A percentile compares a stretch with the other conserved stretches of the same genome.
Evolutionary conservation across 2,797 vertebrate species (phyloP).

Genomic region (Enteromius radiatus): DNA sequence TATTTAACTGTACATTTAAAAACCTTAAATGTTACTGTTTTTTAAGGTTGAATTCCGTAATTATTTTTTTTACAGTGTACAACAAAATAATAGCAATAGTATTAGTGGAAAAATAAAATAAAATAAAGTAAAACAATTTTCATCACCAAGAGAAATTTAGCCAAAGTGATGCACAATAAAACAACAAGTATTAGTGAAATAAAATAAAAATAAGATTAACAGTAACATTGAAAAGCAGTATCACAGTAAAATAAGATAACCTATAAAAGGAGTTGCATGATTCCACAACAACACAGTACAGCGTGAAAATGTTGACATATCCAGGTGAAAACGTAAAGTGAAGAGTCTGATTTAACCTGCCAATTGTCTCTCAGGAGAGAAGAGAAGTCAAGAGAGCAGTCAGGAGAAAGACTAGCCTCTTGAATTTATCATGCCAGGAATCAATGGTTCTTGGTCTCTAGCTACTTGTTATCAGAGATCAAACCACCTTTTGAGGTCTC

Average conservation of each 20-base stretch:
- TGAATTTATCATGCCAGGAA: conserved; percentile 48
- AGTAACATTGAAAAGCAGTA: not conserved
- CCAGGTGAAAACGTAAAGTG: conserved; percentile 11
- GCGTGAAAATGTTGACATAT: conserved; percentile 4
- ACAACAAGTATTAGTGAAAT: not conserved
- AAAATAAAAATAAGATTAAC: not conserved
- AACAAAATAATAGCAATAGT: not conserved
- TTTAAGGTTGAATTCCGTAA: too few relatives aligned
- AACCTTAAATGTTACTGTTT: too few relatives aligned
- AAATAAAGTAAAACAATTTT: too few relatives aligned
- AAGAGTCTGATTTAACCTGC: conserved; percentile 30
- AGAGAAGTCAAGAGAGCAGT: conserved; percentile 16
- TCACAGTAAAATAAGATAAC: not conserved
- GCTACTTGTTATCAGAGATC: conserved; percentile 57
- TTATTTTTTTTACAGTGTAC: too few relatives aligned
- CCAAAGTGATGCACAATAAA: not conserved
- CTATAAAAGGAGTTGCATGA: not conserved
- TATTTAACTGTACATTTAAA: too few relatives aligned
- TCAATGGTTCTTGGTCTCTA: conserved; percentile 53
- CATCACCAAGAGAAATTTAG: not conserved
- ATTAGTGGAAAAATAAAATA: not conserved
- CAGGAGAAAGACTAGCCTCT: conserved; percentile 11
- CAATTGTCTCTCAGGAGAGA: conserved; percentile 9
- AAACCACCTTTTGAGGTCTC: conserved; percentile 52
- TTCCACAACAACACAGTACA: not conserved